Evolutionary conservation across 2,888 invertebrate species (phyloP).

Genomic region (Geophilus truncorum): DNA sequence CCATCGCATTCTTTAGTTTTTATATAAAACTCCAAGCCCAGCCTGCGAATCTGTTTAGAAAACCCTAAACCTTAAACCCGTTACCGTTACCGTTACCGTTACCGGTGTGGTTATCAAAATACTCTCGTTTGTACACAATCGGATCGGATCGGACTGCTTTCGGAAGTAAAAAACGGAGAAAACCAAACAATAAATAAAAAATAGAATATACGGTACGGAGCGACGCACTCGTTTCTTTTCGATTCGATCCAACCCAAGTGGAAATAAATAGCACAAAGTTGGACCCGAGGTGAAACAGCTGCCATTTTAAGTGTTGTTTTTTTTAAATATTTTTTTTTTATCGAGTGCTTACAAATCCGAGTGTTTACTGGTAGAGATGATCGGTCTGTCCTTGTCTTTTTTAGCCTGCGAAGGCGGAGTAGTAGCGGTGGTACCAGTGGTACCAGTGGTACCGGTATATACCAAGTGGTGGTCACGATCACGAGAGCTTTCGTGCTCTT

Average conservation of each 20-base stretch:
- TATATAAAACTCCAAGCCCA: neutral
- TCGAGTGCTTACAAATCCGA: neutral
- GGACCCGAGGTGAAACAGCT: constrained; percentile 10
- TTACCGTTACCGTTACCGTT: no score
- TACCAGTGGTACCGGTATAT: constrained; percentile 39
- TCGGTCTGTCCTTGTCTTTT: constrained; percentile 38
- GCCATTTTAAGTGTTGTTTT: neutral
- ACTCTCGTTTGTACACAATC: neutral
- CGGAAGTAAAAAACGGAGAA: neutral
- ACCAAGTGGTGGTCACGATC: constrained; percentile 41
- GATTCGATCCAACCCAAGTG: neutral
- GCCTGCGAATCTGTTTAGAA: neutral
- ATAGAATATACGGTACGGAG: neutral
- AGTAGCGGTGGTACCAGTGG: no score
- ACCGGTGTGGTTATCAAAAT: constrained; percentile 6
- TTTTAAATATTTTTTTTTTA: neutral
- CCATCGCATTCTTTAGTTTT: neutral
- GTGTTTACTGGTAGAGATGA: neutral
- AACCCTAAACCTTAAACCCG: no score
- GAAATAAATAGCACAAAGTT: neutral
- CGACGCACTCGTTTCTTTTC: neutral
- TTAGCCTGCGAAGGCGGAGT: constrained; percentile 40
- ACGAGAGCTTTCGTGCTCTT: constrained; percentile 36
- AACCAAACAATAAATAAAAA: neutral
- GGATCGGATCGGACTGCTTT: neutral